Conservation (phyloP, 2,113 vertebrate species). For the Acanthisitta chloris region DNA sequence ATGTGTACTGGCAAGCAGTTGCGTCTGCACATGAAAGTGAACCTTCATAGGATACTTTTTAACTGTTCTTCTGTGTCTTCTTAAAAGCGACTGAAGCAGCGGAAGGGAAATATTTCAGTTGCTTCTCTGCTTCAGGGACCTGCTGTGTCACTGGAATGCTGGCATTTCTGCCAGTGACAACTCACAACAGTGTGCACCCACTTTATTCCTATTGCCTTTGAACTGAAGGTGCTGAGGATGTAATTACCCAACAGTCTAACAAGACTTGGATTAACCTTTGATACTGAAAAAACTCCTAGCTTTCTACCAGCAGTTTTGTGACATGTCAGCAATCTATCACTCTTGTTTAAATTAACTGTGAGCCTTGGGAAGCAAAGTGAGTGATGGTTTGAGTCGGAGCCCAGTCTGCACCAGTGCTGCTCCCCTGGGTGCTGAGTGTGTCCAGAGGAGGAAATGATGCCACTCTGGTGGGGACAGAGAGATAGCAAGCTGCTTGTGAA, state of each 20-base stretch:
- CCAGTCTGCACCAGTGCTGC: not conserved
- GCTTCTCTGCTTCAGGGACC: not conserved
- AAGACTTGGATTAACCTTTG: not conserved
- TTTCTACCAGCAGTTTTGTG: not conserved
- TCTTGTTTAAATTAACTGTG: not conserved
- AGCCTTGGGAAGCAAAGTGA: not conserved
- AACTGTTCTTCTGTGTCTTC: not conserved
- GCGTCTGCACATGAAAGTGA: not conserved
- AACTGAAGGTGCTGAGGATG: not conserved
- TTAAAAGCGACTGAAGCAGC: not conserved
- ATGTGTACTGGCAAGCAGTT: fast-evolving
- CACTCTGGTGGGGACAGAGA: not conserved
- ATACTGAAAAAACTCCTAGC: not conserved
- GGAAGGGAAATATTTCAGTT: not conserved
- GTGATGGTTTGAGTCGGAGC: not conserved
- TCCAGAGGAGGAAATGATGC: not conserved
- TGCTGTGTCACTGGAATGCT: not conserved
- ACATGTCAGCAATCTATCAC: not conserved
- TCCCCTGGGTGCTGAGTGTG: not conserved
- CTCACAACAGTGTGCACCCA: not conserved
- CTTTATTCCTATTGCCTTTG: not conserved
- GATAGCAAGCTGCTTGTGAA: not conserved
- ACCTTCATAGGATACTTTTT: not conserved
- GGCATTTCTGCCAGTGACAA: not conserved
- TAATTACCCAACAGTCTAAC: not conserved